Conservation (phyloP, 2,113 vertebrate species). For the Calyptomena viridis region DNA sequence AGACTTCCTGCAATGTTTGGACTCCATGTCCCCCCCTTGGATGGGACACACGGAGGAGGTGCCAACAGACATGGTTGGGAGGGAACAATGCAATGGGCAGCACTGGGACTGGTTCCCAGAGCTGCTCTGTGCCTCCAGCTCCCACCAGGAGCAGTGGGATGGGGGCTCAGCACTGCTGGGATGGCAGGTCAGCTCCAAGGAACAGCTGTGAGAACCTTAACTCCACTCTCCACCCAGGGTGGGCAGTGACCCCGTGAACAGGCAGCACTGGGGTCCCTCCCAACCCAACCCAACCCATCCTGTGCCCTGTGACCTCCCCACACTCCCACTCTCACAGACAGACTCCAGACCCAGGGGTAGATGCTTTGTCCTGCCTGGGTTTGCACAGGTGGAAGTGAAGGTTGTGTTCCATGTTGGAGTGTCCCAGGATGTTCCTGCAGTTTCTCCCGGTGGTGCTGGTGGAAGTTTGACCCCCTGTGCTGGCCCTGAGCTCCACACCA, state of each 20-base stretch:
- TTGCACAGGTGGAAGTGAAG: background rate
- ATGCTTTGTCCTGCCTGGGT: background rate
- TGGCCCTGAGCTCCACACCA: background rate
- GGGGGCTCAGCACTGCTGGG: background rate
- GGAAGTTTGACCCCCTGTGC: background rate
- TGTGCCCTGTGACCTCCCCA: background rate
- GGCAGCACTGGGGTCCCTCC: background rate
- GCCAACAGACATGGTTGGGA: background rate
- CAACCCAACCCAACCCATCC: background rate
- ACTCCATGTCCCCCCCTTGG: no score
- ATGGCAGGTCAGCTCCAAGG: background rate
- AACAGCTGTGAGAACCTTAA: background rate
- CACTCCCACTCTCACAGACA: rapidly evolving
- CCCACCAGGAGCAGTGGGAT: background rate
- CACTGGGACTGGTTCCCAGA: background rate
- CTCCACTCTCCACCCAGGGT: background rate
- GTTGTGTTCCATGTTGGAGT: background rate
- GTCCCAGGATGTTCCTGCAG: background rate
- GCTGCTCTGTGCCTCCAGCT: background rate
- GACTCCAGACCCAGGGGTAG: no score
- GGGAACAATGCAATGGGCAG: background rate
- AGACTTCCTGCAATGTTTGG: background rate
- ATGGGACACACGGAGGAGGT: background rate
- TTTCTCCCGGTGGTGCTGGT: background rate
- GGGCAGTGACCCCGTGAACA: rapidly evolving